Percentiles rank a stretch among this genome's conserved stretches.
phyloP scores from a whole-genome alignment of 2,113 vertebrate genomes.

The Megaleporinus macrocephalus region DNA sequence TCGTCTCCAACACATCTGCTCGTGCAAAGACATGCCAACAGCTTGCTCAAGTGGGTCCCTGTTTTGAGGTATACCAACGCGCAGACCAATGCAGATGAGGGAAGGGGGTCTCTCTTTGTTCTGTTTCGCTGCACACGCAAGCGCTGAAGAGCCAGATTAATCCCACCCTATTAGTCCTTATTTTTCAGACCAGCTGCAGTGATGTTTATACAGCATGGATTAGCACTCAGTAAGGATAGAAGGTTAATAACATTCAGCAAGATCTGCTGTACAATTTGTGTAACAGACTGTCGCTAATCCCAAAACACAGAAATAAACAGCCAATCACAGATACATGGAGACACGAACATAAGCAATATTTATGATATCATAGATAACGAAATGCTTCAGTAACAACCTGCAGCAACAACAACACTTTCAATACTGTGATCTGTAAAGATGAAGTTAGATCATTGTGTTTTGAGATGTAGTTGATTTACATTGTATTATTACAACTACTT shows the following conservation, averaged over 20 bases:
- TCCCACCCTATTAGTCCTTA: not conserved
- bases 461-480: too few relatives aligned
- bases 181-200: not conserved
- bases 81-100: not conserved
- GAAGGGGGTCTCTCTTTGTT: slow-evolving; percentile 37
- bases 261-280: not conserved
- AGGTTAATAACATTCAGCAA: not conserved
- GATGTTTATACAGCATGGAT: not conserved
- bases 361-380: too few relatives aligned
- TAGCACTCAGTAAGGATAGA: not conserved
- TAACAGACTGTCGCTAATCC: not conserved
- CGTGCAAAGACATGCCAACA: slow-evolving; percentile 16
- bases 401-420: not conserved
- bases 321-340: not conserved
- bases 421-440: too few relatives aligned
- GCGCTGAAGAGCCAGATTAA: slow-evolving; percentile 6
- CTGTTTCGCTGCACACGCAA: slow-evolving; percentile 1
- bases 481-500: too few relatives aligned
- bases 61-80: slow-evolving; percentile 25
- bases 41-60: slow-evolving; percentile 15
- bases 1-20: slow-evolving; percentile 21
- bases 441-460: too few relatives aligned
- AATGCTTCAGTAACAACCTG: not conserved
- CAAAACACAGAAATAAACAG: not conserved
- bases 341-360: not conserved